Evolutionary conservation across 2,797 vertebrate genomes (phyloP), one percentile per base, ranked within the genome.

Genomic region (Adrianichthys oophorus): DNA sequence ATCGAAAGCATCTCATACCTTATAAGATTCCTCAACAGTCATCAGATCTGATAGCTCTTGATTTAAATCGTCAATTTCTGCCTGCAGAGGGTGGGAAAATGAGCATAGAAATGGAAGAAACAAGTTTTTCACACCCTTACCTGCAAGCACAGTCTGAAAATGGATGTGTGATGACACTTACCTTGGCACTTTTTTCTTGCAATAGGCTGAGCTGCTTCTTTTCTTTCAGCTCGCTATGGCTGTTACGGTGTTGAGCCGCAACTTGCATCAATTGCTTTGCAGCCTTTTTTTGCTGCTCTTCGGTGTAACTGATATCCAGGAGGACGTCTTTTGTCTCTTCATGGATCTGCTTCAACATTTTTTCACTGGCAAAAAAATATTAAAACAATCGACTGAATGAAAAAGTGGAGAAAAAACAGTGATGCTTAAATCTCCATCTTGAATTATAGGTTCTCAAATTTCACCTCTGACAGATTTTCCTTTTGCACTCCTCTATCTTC

Each of bases 161-260:
- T 63, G 52, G 42, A 73, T 65, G 78, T 64, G 62, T 85, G 80
- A 50, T 69, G 58, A 37, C 37, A 67, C 88, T 84, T 74, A 96
- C 94, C 93, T 87, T 91, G 72, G 90, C 91, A 57, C 69, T 89
- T 58, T 87, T 84, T 71, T 93, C 92, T 72, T 90, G 87, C 68
- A 72, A 72, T 56, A 79, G 55, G 72, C 57, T 71, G 68, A 86
- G 66, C n/a, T 80, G 59, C 72, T 93, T 82, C 60, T 92, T 45
- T 47, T 88, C 74, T 0, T 93, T 84, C 59, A 91, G 80, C 68
- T 88, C 89, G 40, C 37, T 52, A 72, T 68, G 92, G 52, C 64
- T 80, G 67, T 83, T 41, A 43, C 77, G 64, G 74, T 90, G 92
- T 57, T 74, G 1, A 19, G 82, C 60, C 46, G 77, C 81, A 60